Percentiles rank a stretch among this genome's conserved stretches.
Evolutionary conservation across 2,797 vertebrate genomes (phyloP).

Genomic region (Coranthus polyacanthus): DNA sequence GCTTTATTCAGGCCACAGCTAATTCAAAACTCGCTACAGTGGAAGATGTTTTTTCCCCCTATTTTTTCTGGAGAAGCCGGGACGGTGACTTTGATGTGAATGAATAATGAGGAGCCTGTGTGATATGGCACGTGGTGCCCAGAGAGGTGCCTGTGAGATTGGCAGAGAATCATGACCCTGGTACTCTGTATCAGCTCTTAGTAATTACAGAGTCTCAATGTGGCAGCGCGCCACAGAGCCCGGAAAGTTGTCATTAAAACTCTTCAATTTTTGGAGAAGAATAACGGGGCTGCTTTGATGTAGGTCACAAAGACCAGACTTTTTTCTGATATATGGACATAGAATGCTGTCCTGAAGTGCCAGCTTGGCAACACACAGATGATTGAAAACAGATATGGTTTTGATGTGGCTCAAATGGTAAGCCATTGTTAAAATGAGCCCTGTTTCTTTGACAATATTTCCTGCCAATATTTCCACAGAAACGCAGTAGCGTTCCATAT

Average conservation of each 20-base stretch:
- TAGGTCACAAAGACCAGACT: slow-evolving; percentile 33
- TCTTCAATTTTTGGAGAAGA: slow-evolving; percentile 29
- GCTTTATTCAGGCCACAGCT: slow-evolving; percentile 45
- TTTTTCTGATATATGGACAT: slow-evolving; percentile 33
- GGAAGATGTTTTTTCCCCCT: slow-evolving; percentile 10
- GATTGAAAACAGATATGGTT: slow-evolving; percentile 51
- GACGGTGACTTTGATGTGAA: slow-evolving; percentile 68
- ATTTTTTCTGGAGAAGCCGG: slow-evolving; percentile 11
- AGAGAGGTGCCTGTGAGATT: slow-evolving; percentile 63
- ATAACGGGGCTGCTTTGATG: slow-evolving; percentile 56
- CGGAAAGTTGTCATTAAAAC: slow-evolving; percentile 66
- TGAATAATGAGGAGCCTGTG: slow-evolving; percentile 59
- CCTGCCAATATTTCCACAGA: slow-evolving; percentile 54
- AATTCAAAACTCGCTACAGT: slow-evolving; percentile 49
- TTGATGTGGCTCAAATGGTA: slow-evolving; percentile 63
- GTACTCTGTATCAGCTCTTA: slow-evolving; percentile 54
- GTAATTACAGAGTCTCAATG: slow-evolving; percentile 57
- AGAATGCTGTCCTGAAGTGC: slow-evolving; percentile 44
- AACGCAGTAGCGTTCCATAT: slow-evolving; percentile 47
- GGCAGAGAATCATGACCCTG: slow-evolving; percentile 52
- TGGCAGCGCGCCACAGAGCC: slow-evolving; percentile 44
- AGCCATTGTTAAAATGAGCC: slow-evolving; percentile 59
- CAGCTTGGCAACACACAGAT: slow-evolving; percentile 60
- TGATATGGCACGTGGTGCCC: slow-evolving; percentile 49
- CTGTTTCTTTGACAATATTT: slow-evolving; percentile 35